Conservation (phyloP, 2,797 vertebrate genomes). For the Molossus molossus region DNA sequence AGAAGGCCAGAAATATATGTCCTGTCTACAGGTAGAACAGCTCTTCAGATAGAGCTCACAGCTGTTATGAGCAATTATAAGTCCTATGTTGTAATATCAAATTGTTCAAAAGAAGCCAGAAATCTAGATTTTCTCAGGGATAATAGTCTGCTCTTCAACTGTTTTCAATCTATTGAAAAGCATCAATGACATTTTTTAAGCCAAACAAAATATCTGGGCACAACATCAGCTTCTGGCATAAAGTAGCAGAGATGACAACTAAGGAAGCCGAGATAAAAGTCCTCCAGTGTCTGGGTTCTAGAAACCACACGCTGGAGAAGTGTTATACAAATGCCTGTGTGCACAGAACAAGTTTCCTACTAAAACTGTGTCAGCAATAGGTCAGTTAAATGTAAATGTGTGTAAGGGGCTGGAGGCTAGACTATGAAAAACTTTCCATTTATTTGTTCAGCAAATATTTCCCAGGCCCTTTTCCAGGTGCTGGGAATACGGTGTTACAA, state of each 20-base stretch:
- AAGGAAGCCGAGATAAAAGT: conserved; percentile 33
- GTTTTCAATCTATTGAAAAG: neutral
- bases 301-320: neutral
- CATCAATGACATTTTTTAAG: neutral
- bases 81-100: neutral
- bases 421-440: neutral
- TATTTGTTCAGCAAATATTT: conserved; percentile 47
- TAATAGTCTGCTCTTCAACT: neutral
- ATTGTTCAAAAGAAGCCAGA: neutral
- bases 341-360: neutral
- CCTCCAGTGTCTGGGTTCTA: neutral
- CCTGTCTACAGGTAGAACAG: neutral
- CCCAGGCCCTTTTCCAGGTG: neutral
- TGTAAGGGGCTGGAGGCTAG: neutral
- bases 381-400: neutral
- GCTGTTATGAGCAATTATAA: neutral
- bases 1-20: neutral
- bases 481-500: neutral
- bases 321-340: neutral
- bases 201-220: neutral
- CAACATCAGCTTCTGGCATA: neutral
- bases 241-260: neutral
- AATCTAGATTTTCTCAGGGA: conserved; percentile 4
- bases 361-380: neutral
- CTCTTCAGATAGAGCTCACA: neutral